phyloP scores from a whole-genome alignment of 2,888 invertebrate genomes.

The Trilocha varians region DNA sequence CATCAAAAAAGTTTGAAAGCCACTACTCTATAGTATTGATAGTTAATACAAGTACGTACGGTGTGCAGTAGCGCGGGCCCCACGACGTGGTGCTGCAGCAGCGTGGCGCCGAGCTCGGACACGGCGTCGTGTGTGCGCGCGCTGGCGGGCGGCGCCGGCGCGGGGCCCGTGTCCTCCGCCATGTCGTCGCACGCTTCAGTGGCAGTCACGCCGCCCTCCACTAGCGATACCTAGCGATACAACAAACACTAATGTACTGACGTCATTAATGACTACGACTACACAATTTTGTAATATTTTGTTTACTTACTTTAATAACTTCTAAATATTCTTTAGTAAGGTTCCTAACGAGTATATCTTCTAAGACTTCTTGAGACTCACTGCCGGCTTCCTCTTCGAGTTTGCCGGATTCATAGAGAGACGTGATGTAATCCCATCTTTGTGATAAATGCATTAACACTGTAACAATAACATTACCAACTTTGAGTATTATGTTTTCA shows the following conservation, averaged over 20 bases:
- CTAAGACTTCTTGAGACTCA: slow-evolving; percentile 87
- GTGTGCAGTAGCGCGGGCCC: slow-evolving; percentile 48
- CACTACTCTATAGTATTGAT: neutral
- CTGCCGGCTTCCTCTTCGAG: slow-evolving; percentile 82
- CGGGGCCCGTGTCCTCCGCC: slow-evolving; percentile 67
- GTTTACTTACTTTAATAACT: slow-evolving; percentile 75
- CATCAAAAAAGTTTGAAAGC: too few species aligned
- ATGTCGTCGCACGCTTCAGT: slow-evolving; percentile 74
- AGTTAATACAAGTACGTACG: slow-evolving; percentile 17
- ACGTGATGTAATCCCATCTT: slow-evolving; percentile 86
- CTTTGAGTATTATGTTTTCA: neutral
- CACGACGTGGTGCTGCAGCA: slow-evolving; percentile 72
- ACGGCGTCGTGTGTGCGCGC: slow-evolving; percentile 78
- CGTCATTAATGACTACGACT: neutral
- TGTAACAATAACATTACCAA: slow-evolving; percentile 25
- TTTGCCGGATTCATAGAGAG: slow-evolving; percentile 82
- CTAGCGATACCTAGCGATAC: slow-evolving; percentile 74
- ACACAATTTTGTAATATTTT: too few species aligned
- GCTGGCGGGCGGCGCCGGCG: slow-evolving; percentile 54
- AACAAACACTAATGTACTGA: neutral
- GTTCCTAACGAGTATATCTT: slow-evolving; percentile 88
- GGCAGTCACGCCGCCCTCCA: slow-evolving; percentile 76
- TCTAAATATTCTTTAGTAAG: slow-evolving; percentile 92
- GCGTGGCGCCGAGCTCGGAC: slow-evolving; percentile 84
- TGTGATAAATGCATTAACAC: slow-evolving; percentile 80